Percentiles rank a stretch among this genome's conserved stretches.
Conservation (phyloP, 2,797 vertebrate genomes). For the Lacerta viridis region DNA sequence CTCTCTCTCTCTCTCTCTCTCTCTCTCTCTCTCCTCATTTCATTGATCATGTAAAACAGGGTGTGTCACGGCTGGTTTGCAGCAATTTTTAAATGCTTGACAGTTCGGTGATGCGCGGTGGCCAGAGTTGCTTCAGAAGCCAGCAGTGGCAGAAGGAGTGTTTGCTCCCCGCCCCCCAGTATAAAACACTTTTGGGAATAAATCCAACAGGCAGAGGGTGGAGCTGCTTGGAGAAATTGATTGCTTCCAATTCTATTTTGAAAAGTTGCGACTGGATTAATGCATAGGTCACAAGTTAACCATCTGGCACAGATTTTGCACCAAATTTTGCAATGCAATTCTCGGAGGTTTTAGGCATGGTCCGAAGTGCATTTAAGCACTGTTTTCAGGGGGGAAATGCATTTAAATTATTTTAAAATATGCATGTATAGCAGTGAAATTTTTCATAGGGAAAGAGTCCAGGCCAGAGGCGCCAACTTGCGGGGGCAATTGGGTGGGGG, state of each 20-base stretch:
- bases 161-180: neutral
- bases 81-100: neutral
- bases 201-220: neutral
- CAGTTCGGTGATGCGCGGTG: rapidly evolving
- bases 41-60: neutral
- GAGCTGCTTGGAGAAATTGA: neutral
- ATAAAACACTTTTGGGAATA: neutral
- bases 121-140: neutral
- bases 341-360: neutral
- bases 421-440: no score
- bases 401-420: neutral
- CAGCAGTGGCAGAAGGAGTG: neutral
- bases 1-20: neutral
- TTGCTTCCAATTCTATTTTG: neutral
- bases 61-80: neutral
- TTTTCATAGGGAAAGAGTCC: no score
- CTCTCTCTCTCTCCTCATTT: neutral
- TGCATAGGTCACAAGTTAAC: no score
- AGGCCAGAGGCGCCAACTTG: no score
- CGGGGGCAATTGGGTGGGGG: no score
- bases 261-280: no score
- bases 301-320: no score
- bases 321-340: neutral
- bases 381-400: neutral
- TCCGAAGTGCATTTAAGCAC: neutral